phyloP scores from a whole-genome alignment of 2,113 vertebrate species.

The Physeter macrocephalus region DNA sequence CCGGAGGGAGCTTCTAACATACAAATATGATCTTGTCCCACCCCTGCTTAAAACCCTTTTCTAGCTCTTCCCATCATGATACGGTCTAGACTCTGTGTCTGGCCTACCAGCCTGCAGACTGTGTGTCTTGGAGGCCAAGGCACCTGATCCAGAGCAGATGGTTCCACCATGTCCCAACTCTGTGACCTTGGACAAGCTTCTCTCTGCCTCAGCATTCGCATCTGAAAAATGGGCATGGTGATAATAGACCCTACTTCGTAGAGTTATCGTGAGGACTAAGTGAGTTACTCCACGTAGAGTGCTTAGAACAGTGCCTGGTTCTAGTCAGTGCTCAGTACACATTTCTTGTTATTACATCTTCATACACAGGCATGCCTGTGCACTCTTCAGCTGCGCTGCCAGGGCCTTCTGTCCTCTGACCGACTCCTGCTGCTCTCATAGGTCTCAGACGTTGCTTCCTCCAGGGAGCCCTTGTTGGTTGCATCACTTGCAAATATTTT shows the following conservation, averaged over 20 bases:
- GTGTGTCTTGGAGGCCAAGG: neutral
- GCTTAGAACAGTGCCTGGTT: neutral
- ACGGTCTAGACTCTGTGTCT: neutral
- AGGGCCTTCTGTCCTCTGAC: neutral
- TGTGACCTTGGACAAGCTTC: neutral
- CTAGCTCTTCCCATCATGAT: neutral
- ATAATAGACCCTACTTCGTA: neutral
- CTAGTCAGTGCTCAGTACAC: neutral
- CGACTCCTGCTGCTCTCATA: neutral
- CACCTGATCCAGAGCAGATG: neutral
- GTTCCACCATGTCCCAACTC: neutral
- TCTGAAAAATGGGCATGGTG: neutral
- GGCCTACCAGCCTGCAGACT: neutral
- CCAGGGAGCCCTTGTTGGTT: too few species aligned
- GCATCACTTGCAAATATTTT: neutral
- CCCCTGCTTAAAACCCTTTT: neutral
- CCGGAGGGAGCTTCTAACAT: neutral
- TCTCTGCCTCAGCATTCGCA: neutral
- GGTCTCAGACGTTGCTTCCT: neutral
- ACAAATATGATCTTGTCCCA: neutral
- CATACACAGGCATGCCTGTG: rapidly evolving
- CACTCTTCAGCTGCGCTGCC: neutral
- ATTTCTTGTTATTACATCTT: neutral
- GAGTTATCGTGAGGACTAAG: neutral
- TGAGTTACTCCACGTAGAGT: neutral